Evolutionary conservation across 2,888 invertebrate species (phyloP).

Genomic region (Cheilosia urbana): DNA sequence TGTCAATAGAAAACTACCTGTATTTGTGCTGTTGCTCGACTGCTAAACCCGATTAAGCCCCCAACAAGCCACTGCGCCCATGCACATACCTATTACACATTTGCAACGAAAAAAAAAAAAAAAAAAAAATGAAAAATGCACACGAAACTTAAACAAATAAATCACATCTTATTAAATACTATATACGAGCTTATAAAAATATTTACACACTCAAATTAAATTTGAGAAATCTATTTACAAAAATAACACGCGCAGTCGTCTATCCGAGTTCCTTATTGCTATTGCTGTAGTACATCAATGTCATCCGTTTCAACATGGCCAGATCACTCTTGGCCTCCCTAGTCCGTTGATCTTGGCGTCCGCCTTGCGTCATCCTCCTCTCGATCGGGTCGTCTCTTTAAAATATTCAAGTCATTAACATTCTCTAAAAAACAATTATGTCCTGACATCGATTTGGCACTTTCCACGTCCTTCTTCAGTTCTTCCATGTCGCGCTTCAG

Average conservation of each 20-base stretch:
- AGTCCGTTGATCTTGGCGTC: slow-evolving; percentile 75
- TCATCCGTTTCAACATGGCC: slow-evolving; percentile 82
- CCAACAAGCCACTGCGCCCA: too few relatives aligned
- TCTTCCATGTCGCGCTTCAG: slow-evolving; percentile 99
- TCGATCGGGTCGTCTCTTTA: slow-evolving; percentile 93
- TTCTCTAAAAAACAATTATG: slow-evolving; percentile 96
- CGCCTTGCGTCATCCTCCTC: slow-evolving; percentile 71
- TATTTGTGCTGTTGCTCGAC: too few relatives aligned
- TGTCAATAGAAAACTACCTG: too few relatives aligned
- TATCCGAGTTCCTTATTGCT: slow-evolving; percentile 69
- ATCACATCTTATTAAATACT: neutral
- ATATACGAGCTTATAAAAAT: neutral
- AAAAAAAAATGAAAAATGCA: too few relatives aligned
- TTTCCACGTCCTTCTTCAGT: slow-evolving; percentile 97
- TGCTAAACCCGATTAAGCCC: too few relatives aligned
- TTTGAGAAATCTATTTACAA: slow-evolving; percentile 36
- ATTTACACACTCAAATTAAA: slow-evolving; percentile 37
- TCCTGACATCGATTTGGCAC: slow-evolving; percentile 93
- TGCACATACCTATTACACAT: neutral
- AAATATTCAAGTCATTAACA: slow-evolving; percentile 94
- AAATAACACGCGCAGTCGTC: neutral
- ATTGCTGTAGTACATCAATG: slow-evolving; percentile 81
- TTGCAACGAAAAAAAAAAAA: neutral
- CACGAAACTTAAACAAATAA: neutral
- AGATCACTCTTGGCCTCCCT: slow-evolving; percentile 81